Evolutionary conservation across 2,797 vertebrate species (phyloP), one percentile per base, ranked within the genome.

Genomic region (Choloepus didactylus): DNA sequence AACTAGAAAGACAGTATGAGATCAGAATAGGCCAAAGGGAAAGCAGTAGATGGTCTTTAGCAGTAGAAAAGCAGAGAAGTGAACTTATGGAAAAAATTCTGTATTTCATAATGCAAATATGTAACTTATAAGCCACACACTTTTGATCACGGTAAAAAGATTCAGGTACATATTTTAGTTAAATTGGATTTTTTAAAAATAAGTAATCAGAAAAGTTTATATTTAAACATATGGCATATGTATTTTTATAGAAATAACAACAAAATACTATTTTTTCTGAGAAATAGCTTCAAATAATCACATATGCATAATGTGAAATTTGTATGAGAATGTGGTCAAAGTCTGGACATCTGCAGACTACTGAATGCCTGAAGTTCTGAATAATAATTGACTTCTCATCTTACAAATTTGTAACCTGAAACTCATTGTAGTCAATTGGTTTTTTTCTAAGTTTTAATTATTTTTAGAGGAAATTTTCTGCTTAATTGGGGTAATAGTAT

Each of bases 361-460:
- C 18, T 41, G 5, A 85, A 18, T 82, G 8, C 21, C 67, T 73
- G 35, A 35, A 85, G n/a, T 82, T 89, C 54, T 80, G 31, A 89
- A 38, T 62, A 38, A 77, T 38, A 19, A 31, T 18, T 64, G 51
- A 62, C 41, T 86, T 87, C 91, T 54, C 25, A 9, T 77, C 27
- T 80, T 69, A 83, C 35, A 84, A 82, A 49, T 72, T 10, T 44
- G 38, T 73, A 87, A 92, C 51, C 49, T 19, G 18, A 95, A 91
- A 84, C 38, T 92, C 75, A 86, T 35, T 94, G 31, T 41, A 89
- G 77, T 88, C 73, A 31, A 81, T 62, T 60, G 19, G 2, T 60
- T 88, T 96, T 56, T 87, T 95, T n/a, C 59, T 85, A 73, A 67
- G 87, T 93, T 67, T 23, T 89, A 62, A 91, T 81, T 87, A 27